These are phyloP conservation scores for Ctena decussata DNA, from an alignment of 2,888 invertebrate species.

Conservation along the genomic window DNA sequence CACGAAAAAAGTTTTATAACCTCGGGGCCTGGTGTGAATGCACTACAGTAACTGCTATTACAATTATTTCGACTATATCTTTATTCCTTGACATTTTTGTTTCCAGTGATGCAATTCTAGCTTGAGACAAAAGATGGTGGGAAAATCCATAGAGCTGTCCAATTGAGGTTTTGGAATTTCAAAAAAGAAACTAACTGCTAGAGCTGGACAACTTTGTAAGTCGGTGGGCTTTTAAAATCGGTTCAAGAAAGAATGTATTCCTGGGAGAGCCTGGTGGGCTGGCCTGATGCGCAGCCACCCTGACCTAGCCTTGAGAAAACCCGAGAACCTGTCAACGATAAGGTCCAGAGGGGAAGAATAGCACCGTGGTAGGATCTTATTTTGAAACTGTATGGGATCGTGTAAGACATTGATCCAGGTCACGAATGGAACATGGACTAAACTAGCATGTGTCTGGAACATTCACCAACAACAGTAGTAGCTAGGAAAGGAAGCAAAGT, in stretches of 20 bases:
- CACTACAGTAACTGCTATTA: too few species aligned
- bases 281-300: neutral
- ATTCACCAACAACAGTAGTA: neutral
- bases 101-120: neutral
- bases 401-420: neutral
- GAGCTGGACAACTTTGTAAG: neutral
- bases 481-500: constrained; percentile 6
- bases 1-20: too few species aligned
- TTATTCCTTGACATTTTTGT: too few species aligned
- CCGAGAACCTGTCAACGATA: neutral
- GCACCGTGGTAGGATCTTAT: neutral
- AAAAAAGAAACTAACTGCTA: neutral
- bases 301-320: neutral
- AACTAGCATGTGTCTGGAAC: constrained; percentile 1
- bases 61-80: too few species aligned
- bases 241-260: neutral
- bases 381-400: neutral
- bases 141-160: neutral
- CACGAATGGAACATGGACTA: constrained; percentile 16
- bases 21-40: too few species aligned
- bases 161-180: neutral
- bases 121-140: neutral
- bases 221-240: neutral
- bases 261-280: neutral
- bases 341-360: neutral